Conservation (phyloP, 2,888 invertebrate genomes). For the Pegoplata infirma region DNA sequence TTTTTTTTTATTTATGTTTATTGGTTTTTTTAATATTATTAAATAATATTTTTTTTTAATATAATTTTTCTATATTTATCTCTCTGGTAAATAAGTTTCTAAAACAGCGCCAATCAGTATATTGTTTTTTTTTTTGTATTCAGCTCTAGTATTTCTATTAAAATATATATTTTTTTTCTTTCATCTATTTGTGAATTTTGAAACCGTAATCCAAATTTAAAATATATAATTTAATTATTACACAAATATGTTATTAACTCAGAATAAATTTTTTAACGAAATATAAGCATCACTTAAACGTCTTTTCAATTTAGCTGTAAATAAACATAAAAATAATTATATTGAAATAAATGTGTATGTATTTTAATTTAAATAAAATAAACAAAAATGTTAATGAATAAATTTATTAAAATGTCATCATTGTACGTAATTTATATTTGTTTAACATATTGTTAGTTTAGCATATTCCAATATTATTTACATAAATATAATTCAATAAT, state of each 20-base stretch:
- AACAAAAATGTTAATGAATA: background rate
- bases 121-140: too few species aligned
- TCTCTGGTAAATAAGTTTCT: too few species aligned
- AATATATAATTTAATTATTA: background rate
- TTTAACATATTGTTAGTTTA: background rate
- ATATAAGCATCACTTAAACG: conserved; percentile 76
- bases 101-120: conserved; percentile 56
- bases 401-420: conserved; percentile 23
- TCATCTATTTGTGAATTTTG: conserved; percentile 66
- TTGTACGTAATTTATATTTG: conserved; percentile 19
- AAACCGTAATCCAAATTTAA: conserved; percentile 71
- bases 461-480: too few species aligned
- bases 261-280: conserved; percentile 74
- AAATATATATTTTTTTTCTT: conserved; percentile 6
- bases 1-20: conserved; percentile 32
- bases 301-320: conserved; percentile 76
- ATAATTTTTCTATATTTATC: too few species aligned
- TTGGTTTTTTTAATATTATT: too few species aligned
- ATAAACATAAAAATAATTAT: conserved; percentile 66
- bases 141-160: conserved; percentile 31
- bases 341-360: conserved; percentile 65
- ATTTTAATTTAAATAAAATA: conserved; percentile 33
- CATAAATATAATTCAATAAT: too few species aligned
- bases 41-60: too few species aligned
- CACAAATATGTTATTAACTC: conserved; percentile 46